These are phyloP conservation scores for Alentia gelatinosa DNA, from an alignment of 2,888 invertebrate species.

Conservation along the genomic window DNA sequence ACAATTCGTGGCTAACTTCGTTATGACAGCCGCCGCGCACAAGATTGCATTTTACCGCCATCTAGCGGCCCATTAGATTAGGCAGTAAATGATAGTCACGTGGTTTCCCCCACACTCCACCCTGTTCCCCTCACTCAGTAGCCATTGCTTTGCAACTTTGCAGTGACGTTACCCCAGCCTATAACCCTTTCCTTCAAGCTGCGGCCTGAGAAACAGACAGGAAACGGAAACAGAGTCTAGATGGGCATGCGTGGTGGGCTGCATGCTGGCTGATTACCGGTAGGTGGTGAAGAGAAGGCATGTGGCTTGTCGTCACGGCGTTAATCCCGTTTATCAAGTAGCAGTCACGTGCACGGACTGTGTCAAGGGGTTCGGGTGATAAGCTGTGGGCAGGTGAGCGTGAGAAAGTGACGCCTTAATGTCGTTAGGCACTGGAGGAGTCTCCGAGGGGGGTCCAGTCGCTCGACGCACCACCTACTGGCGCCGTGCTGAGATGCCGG, in stretches of 20 bases:
- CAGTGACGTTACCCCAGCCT: neutral
- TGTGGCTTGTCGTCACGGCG: neutral
- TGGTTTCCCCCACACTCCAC: neutral
- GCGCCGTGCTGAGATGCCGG: neutral
- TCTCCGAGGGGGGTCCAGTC: neutral
- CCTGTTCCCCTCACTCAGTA: neutral
- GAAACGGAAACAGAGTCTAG: neutral
- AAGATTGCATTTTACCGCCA: slow-evolving; percentile 23
- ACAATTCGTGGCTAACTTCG: neutral
- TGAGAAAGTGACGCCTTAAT: slow-evolving; percentile 12
- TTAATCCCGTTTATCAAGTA: neutral
- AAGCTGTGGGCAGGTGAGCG: neutral
- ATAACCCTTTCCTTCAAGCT: neutral
- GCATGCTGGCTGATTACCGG: neutral
- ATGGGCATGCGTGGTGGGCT: neutral
- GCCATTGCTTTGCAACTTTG: neutral
- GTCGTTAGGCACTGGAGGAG: neutral
- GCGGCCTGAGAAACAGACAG: neutral
- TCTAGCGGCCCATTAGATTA: slow-evolving; percentile 7
- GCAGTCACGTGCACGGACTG: neutral
- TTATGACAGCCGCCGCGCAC: neutral
- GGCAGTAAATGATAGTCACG: slow-evolving; percentile 2
- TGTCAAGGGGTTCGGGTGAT: neutral
- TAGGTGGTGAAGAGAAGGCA: neutral
- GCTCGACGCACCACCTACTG: neutral